Evolutionary conservation across 2,888 invertebrate genomes (phyloP).

Genomic region (Thereva unica): DNA sequence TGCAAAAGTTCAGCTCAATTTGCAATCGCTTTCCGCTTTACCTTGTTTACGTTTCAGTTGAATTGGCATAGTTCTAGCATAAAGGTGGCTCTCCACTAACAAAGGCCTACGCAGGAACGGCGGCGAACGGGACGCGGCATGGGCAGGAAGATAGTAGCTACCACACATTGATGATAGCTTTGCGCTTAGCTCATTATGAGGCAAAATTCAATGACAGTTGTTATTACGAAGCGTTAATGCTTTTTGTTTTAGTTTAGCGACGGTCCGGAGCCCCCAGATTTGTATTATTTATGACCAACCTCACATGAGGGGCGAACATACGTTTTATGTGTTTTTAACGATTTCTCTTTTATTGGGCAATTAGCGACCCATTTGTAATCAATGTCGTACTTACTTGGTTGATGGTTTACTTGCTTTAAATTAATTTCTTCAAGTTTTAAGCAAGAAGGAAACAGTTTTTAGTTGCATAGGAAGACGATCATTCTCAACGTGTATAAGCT

Average conservation of each 20-base stretch:
- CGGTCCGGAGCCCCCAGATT: slow-evolving; percentile 19
- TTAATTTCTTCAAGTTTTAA: no score
- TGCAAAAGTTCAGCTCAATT: slow-evolving; percentile 28
- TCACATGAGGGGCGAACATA: neutral
- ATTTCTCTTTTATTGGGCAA: slow-evolving; percentile 30
- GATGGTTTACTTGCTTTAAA: no score
- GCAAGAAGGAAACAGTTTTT: no score
- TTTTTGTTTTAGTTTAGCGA: slow-evolving; percentile 4
- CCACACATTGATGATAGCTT: slow-evolving; percentile 8
- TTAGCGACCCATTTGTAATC: slow-evolving; percentile 24
- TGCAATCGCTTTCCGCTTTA: slow-evolving; percentile 28
- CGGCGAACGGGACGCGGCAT: no score
- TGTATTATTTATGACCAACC: neutral
- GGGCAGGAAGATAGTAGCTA: slow-evolving; percentile 10
- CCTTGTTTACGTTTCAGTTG: slow-evolving; percentile 35
- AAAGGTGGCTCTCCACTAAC: neutral
- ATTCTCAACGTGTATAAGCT: no score
- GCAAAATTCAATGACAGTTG: slow-evolving; percentile 18
- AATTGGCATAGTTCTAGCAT: slow-evolving; percentile 8
- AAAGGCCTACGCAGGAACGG: no score
- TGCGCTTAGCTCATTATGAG: neutral
- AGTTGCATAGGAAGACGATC: no score
- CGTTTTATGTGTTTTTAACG: slow-evolving; percentile 28
- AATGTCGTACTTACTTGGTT: neutral
- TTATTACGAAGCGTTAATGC: slow-evolving; percentile 8